Base-by-base conservation (phyloP, 2,888 invertebrate genomes). In the Apotomis turbidana region DNA sequence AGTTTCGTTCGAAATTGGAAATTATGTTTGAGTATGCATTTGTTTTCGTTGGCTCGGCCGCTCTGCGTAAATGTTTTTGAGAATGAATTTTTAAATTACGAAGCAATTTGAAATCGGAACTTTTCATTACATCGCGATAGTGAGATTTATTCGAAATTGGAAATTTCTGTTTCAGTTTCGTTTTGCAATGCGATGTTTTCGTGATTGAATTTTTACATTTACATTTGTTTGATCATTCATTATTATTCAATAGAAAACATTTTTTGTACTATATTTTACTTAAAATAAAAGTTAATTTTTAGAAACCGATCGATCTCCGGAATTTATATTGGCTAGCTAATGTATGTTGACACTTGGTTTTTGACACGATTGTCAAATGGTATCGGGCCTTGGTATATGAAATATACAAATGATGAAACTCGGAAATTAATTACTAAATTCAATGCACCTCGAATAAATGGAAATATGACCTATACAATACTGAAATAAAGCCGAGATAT, bases 1-100 rank as follows among this genome's bases (percentile, higher is more conserved):
- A 13, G 63, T 59, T 46, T 5, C 44, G 36, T 68, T 54, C 12
- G 62, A 72, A 72, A 72, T 63, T 62, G 68, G 68, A 72, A 63
- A 59, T 63, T 54, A 41, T 70, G 62, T 66, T 70, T 70, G 61
- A 63, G 52, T 63, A 52, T 54, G 68, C 54, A 15, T 52, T 49
- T 52, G 57, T 68, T 62, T 61, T 51, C 13, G 51, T 62, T 71
- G 63, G 51, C 41, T 52, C 36, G 61, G 49, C 0, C 36, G 38
- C 64, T 51, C 8, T 49, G 55, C 49, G 38, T 38, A 49, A 41
- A 61, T 61, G 36, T 68, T 61, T 71, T 8, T 13, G 57, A 27
- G 27, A 27, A 12, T 49, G 5, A 5, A 38, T 66, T 71, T 55
- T 67, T n/a, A 71, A 71, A 67, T 61, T 15, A 54, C 41, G 15